phyloP scores from a whole-genome alignment of 2,113 vertebrate species.

The Gymnorhina tibicen region DNA sequence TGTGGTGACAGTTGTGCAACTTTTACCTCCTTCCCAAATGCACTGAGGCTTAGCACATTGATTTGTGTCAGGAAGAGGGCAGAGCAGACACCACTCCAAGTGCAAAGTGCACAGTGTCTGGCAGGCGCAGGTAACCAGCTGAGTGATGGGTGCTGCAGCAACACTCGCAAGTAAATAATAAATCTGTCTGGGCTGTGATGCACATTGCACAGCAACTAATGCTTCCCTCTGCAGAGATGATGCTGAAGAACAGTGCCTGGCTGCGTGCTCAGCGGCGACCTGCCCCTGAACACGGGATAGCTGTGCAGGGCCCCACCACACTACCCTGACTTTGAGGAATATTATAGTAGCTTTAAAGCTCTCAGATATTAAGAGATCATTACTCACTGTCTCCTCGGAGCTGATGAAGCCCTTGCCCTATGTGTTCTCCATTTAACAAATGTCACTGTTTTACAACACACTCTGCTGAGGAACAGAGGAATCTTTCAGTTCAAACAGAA shows the following conservation, averaged over 20 bases:
- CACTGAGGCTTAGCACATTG: background rate
- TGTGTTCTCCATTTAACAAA: conserved; percentile 61
- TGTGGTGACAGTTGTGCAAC: background rate
- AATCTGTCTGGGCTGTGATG: conserved; percentile 4
- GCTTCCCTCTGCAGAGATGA: background rate
- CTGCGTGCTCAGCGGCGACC: accelerated
- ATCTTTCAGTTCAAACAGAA: conserved; percentile 14
- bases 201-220: background rate
- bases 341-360: conserved; percentile 39
- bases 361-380: conserved; percentile 47
- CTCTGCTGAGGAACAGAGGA: background rate
- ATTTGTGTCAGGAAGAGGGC: background rate
- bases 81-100: background rate
- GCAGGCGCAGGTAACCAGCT: background rate
- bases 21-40: background rate
- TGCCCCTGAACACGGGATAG: background rate
- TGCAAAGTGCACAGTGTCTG: background rate
- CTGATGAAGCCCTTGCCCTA: conserved; percentile 56
- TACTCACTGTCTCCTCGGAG: conserved; percentile 47
- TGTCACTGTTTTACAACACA: conserved; percentile 54
- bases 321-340: conserved; percentile 33
- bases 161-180: background rate
- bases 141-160: background rate
- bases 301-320: background rate
- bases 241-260: background rate